These are phyloP conservation scores for Saccostrea glomerata DNA, from an alignment of 1,140 invertebrate species.

Conservation along the genomic window DNA sequence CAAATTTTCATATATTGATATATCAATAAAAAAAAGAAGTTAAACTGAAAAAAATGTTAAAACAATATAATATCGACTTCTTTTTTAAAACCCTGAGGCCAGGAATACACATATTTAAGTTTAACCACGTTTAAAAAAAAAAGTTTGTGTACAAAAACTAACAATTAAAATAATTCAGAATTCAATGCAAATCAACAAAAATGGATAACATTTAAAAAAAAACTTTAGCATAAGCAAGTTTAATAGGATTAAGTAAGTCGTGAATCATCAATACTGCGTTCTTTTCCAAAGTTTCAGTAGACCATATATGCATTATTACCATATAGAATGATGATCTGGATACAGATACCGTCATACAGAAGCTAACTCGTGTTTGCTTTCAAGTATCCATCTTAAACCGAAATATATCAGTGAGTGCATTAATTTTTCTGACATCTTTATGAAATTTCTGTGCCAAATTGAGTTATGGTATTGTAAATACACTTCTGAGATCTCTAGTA, in stretches of 20 bases:
- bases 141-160: too few relatives aligned
- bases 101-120: neutral
- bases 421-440: constrained; percentile 37
- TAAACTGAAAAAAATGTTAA: neutral
- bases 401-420: constrained; percentile 2
- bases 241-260: neutral
- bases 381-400: neutral
- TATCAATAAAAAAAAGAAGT: too few relatives aligned
- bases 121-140: too few relatives aligned
- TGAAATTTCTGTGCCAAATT: constrained; percentile 24
- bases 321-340: constrained; percentile 1
- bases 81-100: neutral
- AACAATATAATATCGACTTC: neutral
- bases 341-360: neutral
- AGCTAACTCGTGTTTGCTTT: neutral
- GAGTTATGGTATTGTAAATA: constrained; percentile 29
- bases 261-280: neutral
- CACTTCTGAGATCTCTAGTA: constrained; percentile 8
- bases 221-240: neutral
- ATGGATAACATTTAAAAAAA: neutral
- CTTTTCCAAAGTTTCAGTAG: neutral
- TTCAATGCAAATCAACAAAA: too few relatives aligned
- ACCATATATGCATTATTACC: neutral
- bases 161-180: too few relatives aligned
- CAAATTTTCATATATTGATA: too few relatives aligned